Base-by-base conservation (phyloP, 2,888 invertebrate genomes). In the Drosophila picticornis region DNA sequence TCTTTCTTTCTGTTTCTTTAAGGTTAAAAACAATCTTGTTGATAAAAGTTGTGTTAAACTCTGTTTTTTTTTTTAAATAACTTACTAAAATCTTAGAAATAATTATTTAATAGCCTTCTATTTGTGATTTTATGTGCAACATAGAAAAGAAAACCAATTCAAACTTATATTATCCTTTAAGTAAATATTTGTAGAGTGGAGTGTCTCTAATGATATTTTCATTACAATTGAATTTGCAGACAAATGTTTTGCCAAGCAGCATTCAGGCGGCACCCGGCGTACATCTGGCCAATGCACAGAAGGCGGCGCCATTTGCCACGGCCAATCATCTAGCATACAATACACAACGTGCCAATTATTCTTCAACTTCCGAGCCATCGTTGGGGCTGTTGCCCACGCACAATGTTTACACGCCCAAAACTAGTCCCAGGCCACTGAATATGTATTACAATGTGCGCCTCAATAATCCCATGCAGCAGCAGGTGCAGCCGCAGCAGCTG, bases 381-480 rank as follows among this genome's bases (percentile, higher is more conserved):
- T 40, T 55, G 50, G 65, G 36, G 16, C 36, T 65, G 50, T 19
- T 63, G 77, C 55, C 63, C 66, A 60, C 67, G 60, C 72, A 76
- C 32, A 72, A 62, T 70, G 83, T 71, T 51, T 79, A 36, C 46
- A 62, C 80, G 63, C 77, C 84, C 64, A 85, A 85, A 58, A 13
- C 70, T 13, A 59, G 50, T 64, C 83, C 90, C 50, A 67, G 88
- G 52, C 69, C 90, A 34, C 59, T 75, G 3, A 78, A 80, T 46
- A 74, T 81, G 48, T 90, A 83, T 48, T 88, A 85, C 22, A 85
- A 85, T 75, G 86, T 90, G 61, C 86, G 84, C 16, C 71, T 90
- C 27, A 90, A 83, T 56, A 88, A 83, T 69, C 90, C 84, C 7
- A 13, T 72, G 56, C 72, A 59, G 11, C 72, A 69, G 48, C 56